Conservation (phyloP, 2,888 invertebrate species). For the Habroteleia sp. region DNA sequence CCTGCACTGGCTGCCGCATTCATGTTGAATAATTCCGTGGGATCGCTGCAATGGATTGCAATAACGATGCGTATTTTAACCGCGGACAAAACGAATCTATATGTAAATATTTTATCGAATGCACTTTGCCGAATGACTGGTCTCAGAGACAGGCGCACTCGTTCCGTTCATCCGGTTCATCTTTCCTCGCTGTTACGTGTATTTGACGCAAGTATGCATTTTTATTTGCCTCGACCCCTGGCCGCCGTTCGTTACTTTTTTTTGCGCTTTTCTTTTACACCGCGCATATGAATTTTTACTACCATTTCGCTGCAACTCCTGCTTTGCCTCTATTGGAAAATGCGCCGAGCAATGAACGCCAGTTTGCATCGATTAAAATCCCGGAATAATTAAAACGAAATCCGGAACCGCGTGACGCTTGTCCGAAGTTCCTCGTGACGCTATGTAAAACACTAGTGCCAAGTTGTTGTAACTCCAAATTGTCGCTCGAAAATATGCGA, state of each 20-base stretch:
- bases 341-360: constrained; percentile 35
- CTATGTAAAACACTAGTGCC: constrained; percentile 49
- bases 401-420: constrained; percentile 31
- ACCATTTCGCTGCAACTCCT: constrained; percentile 1
- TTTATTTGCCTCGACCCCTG: constrained; percentile 19
- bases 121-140: constrained; percentile 59
- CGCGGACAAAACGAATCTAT: constrained; percentile 68
- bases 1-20: constrained; percentile 33
- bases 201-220: constrained; percentile 53
- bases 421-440: constrained; percentile 43
- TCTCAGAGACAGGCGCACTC: constrained; percentile 35
- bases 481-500: constrained; percentile 27
- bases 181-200: constrained; percentile 44
- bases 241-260: constrained; percentile 1
- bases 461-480: constrained; percentile 41
- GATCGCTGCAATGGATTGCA: constrained; percentile 61
- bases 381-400: constrained; percentile 59
- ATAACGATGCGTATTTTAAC: constrained; percentile 67
- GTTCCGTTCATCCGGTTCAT: constrained; percentile 45
- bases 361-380: constrained; percentile 58
- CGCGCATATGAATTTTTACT: constrained; percentile 34
- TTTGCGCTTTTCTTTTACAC: constrained; percentile 4
- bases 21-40: constrained; percentile 65
- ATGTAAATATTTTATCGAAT: constrained; percentile 70
- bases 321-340: constrained; percentile 21